Evolutionary conservation across 1,140 invertebrate genomes (phyloP).

Genomic region (Acyrthosiphon pisum): DNA sequence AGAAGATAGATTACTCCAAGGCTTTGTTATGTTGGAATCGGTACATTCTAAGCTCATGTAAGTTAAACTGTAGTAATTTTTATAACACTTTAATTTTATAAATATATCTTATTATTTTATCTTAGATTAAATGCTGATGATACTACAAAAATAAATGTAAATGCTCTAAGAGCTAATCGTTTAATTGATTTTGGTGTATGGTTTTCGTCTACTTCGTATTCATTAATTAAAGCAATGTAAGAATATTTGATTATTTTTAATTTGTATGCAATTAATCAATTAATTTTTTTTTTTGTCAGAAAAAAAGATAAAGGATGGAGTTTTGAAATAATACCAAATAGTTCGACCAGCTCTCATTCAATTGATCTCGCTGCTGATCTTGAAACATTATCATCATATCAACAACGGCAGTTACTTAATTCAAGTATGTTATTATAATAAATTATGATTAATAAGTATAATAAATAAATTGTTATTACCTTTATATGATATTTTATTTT

Average conservation of each 20-base stretch:
- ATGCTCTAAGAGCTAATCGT: constrained; percentile 61
- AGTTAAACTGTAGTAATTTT: constrained; percentile 57
- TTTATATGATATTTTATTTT: not conserved
- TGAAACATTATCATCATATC: constrained; percentile 56
- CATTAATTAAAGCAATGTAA: constrained; percentile 63
- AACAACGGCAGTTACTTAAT: constrained; percentile 46
- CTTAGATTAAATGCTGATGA: constrained; percentile 22
- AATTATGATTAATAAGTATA: not conserved
- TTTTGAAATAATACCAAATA: constrained; percentile 54
- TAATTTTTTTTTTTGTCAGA: not conserved
- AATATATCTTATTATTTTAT: constrained; percentile 7
- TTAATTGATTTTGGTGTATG: constrained; percentile 66
- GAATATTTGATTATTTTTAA: not conserved
- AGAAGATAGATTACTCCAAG: constrained; percentile 80
- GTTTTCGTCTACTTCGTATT: constrained; percentile 65
- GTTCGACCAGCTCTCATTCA: constrained; percentile 36
- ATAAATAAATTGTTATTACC: not conserved
- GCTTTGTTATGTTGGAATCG: constrained; percentile 77
- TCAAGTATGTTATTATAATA: not conserved
- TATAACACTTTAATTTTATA: not conserved
- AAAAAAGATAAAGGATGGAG: constrained; percentile 27
- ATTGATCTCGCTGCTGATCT: constrained; percentile 52
- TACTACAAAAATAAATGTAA: constrained; percentile 51
- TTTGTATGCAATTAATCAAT: constrained; percentile 56
- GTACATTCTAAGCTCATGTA: constrained; percentile 68